Evolutionary conservation across 2,797 vertebrate species (phyloP).

Genomic region (Dromococcyx pavoninus): DNA sequence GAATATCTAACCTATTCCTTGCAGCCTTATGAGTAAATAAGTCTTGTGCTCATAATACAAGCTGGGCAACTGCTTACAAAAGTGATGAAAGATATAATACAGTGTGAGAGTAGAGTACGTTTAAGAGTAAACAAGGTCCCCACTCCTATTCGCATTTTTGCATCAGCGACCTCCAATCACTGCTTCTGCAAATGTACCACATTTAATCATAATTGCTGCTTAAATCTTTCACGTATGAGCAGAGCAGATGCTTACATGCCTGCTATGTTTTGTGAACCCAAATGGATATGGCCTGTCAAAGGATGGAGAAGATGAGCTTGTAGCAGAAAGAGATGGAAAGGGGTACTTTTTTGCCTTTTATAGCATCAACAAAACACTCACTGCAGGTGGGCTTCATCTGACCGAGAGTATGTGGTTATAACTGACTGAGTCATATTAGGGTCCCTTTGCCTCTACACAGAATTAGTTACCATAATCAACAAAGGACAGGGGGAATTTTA

Average conservation of each 20-base stretch:
- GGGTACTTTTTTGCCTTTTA: neutral
- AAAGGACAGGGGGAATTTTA: neutral
- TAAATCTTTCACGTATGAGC: neutral
- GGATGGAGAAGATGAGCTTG: neutral
- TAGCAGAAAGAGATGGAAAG: neutral
- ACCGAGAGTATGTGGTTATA: neutral
- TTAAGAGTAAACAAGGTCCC: neutral
- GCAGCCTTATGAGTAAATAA: neutral
- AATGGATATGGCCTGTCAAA: neutral
- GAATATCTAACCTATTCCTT: slow-evolving; percentile 5
- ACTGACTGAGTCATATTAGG: neutral
- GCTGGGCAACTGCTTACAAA: neutral
- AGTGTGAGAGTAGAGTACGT: neutral
- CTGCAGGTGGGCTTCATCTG: neutral
- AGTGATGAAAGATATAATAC: neutral
- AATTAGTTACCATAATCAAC: neutral
- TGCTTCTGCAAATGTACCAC: fast-evolving
- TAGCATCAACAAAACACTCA: neutral
- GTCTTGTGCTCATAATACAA: neutral
- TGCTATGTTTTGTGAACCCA: neutral
- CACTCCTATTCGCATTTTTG: neutral
- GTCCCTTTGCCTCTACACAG: neutral
- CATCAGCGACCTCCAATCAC: neutral
- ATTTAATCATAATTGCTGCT: neutral
- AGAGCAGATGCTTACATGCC: neutral